Conservation (phyloP, 1,140 invertebrate species). For the Whitmania pigra region DNA sequence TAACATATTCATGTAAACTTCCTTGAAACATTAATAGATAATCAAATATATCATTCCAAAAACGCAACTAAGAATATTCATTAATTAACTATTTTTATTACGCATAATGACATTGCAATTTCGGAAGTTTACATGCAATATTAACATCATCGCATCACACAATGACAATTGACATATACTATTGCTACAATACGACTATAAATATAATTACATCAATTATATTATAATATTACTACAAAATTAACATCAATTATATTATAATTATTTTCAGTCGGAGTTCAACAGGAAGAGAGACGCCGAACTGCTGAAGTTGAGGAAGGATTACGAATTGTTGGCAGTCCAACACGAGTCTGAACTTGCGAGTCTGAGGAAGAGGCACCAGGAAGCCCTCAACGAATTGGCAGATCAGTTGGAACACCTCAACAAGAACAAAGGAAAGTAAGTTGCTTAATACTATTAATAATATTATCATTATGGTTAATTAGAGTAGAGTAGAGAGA, state of each 20-base stretch:
- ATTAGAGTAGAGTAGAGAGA: not conserved
- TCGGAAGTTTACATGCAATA: not conserved
- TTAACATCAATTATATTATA: not conserved
- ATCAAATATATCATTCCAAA: not conserved
- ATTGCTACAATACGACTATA: no score
- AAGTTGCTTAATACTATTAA: slow-evolving; percentile 1
- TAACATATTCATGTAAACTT: no score
- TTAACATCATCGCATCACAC: not conserved
- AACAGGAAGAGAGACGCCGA: slow-evolving; percentile 38
- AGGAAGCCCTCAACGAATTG: slow-evolving; percentile 39
- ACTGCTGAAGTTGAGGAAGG: slow-evolving; percentile 38
- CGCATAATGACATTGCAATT: not conserved
- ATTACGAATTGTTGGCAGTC: slow-evolving; percentile 35
- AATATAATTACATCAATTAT: no score
- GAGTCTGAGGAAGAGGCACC: slow-evolving; percentile 38
- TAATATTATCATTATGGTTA: not conserved
- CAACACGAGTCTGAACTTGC: slow-evolving; percentile 36
- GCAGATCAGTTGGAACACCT: slow-evolving; percentile 40
- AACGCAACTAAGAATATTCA: not conserved
- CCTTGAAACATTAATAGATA: not conserved
- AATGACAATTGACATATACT: no score
- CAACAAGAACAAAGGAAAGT: slow-evolving; percentile 38
- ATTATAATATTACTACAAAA: no score
- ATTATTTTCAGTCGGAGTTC: slow-evolving; percentile 33
- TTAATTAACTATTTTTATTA: not conserved